These are phyloP conservation scores for Phenganax subtilis DNA, from an alignment of 92 coral and sea anemone species.

Conservation along the genomic window DNA sequence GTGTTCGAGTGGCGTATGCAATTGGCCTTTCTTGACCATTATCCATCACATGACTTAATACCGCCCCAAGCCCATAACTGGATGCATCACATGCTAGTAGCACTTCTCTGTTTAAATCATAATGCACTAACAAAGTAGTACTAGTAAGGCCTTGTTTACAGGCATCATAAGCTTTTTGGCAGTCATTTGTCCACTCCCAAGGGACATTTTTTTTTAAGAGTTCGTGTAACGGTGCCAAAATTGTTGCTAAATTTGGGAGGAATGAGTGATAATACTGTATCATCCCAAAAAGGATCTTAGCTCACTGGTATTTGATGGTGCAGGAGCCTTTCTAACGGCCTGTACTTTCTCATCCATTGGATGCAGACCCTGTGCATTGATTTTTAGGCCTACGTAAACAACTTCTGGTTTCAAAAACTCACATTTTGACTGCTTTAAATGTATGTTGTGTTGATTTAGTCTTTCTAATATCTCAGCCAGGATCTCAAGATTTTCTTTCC, in stretches of 20 bases:
- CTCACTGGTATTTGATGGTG: no score
- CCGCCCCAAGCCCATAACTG: slow-evolving; percentile 24
- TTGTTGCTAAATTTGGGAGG: slow-evolving; percentile 12
- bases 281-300: neutral
- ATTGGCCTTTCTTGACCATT: neutral
- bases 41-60: slow-evolving; percentile 30
- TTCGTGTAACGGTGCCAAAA: slow-evolving; percentile 3
- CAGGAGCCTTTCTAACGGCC: no score
- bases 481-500: no score
- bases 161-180: slow-evolving; percentile 19
- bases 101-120: no score
- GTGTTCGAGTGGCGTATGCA: slow-evolving; percentile 7
- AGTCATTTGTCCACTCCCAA: slow-evolving; percentile 40
- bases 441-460: no score
- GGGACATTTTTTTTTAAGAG: neutral
- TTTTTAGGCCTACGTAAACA: no score
- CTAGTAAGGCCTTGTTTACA: slow-evolving; percentile 30
- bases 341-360: no score
- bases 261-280: neutral
- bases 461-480: no score
- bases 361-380: no score
- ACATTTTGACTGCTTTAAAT: no score
- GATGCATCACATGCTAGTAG: slow-evolving; percentile 31
- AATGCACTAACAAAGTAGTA: slow-evolving; percentile 32
- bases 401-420: no score